phyloP scores from a whole-genome alignment of 2,113 vertebrate species.

The Lathamus discolor region DNA sequence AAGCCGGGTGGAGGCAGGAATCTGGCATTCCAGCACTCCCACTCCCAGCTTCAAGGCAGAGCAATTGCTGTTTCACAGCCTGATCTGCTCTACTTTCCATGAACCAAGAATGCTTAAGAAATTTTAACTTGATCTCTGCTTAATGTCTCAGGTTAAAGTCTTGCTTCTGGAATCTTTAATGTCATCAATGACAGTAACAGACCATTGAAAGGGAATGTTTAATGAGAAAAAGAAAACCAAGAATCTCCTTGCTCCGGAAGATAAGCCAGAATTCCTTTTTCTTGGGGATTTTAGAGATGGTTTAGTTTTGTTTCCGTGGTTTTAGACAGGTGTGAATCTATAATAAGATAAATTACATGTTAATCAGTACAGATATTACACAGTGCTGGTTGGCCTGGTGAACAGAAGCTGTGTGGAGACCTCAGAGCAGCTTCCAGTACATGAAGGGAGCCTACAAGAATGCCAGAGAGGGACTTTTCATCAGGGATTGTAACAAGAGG shows the following conservation, averaged over 20 bases:
- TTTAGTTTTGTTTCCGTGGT: background rate
- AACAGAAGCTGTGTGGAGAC: background rate
- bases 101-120: background rate
- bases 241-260: background rate
- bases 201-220: background rate
- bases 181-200: background rate
- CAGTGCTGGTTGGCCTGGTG: background rate
- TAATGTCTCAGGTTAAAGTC: background rate
- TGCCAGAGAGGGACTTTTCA: background rate
- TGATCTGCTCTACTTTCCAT: background rate
- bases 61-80: background rate
- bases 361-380: background rate
- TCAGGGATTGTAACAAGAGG: background rate
- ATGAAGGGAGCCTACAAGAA: background rate
- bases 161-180: background rate
- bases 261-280: background rate
- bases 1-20: slow-evolving; percentile 16
- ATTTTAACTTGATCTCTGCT: background rate
- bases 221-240: background rate
- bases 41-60: slow-evolving; percentile 17
- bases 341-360: background rate
- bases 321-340: background rate
- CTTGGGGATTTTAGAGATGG: background rate
- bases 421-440: background rate
- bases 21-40: slow-evolving; percentile 32